Conservation (phyloP, 2,888 invertebrate genomes). For the Scaeva pyrastri region DNA sequence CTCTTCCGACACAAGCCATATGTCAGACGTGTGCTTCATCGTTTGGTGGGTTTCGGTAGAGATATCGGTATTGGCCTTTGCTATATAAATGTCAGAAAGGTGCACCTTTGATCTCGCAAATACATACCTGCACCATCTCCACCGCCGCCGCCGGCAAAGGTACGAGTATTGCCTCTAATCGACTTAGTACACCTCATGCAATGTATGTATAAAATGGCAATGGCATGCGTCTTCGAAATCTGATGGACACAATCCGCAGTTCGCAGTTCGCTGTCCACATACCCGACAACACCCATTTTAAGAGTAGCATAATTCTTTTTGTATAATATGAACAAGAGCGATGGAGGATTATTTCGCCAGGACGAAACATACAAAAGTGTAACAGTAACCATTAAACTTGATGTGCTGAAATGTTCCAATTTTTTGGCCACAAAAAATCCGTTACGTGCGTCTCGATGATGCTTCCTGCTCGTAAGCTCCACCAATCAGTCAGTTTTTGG, state of each 20-base stretch:
- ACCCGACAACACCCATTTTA: not conserved
- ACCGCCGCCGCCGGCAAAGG: too few species aligned
- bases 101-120: slow-evolving; percentile 70
- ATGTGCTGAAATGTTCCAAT: too few species aligned
- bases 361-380: too few species aligned
- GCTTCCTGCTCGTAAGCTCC: too few species aligned
- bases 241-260: slow-evolving; percentile 30
- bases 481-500: too few species aligned
- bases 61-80: slow-evolving; percentile 25
- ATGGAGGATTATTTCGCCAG: not conserved
- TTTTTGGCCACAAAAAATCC: too few species aligned
- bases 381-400: too few species aligned
- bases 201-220: slow-evolving; percentile 20
- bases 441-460: too few species aligned
- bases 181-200: slow-evolving; percentile 62
- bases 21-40: slow-evolving; percentile 50
- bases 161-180: slow-evolving; percentile 57
- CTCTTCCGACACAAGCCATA: slow-evolving; percentile 69
- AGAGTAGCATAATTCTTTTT: not conserved
- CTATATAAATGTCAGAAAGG: slow-evolving; percentile 28
- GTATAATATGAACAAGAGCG: not conserved
- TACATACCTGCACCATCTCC: slow-evolving; percentile 39
- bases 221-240: slow-evolving; percentile 26
- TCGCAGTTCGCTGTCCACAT: too few species aligned
- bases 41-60: not conserved